These are phyloP conservation scores for Andrena bucephala DNA, from an alignment of 2,888 invertebrate genomes.

Conservation along the genomic window DNA sequence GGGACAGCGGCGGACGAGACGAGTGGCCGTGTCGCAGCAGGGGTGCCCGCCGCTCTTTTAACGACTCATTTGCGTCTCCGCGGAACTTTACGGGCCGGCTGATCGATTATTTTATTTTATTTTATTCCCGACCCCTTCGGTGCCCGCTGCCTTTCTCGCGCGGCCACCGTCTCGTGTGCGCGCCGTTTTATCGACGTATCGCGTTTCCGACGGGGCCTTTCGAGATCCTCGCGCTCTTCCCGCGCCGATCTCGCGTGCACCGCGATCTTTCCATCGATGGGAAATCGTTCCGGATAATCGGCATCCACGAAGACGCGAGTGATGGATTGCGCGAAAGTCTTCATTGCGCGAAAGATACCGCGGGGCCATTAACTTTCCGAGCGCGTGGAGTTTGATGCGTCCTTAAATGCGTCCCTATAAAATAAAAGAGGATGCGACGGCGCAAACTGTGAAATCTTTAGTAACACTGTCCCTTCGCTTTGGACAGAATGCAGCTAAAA, in stretches of 20 bases:
- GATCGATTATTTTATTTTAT: conserved; percentile 82
- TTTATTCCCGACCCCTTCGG: conserved; percentile 66
- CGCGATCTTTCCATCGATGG: conserved; percentile 40
- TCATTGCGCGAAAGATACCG: conserved; percentile 20
- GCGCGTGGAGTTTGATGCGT: too few species aligned
- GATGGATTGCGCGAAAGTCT: conserved; percentile 24
- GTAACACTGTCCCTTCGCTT: neutral
- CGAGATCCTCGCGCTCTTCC: conserved; percentile 42
- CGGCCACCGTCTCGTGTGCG: conserved; percentile 30
- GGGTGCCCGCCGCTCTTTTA: conserved; percentile 77
- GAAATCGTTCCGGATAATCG: conserved; percentile 40
- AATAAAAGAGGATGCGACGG: neutral
- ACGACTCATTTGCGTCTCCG: conserved; percentile 81
- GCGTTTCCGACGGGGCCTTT: conserved; percentile 65
- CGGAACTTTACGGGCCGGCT: conserved; percentile 77
- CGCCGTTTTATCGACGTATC: conserved; percentile 74
- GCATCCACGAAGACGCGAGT: neutral
- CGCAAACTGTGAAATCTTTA: neutral
- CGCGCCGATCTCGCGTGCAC: conserved; percentile 18
- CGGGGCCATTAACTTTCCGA: too few species aligned
- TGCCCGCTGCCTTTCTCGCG: conserved; percentile 47
- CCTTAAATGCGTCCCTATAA: too few species aligned
- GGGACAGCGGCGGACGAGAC: conserved; percentile 68
- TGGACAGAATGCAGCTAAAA: conserved; percentile 6
- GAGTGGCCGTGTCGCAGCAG: conserved; percentile 73